Base-by-base conservation (phyloP, 35 echinoderm and acorn worm genomes). In the Diadema setosum region DNA sequence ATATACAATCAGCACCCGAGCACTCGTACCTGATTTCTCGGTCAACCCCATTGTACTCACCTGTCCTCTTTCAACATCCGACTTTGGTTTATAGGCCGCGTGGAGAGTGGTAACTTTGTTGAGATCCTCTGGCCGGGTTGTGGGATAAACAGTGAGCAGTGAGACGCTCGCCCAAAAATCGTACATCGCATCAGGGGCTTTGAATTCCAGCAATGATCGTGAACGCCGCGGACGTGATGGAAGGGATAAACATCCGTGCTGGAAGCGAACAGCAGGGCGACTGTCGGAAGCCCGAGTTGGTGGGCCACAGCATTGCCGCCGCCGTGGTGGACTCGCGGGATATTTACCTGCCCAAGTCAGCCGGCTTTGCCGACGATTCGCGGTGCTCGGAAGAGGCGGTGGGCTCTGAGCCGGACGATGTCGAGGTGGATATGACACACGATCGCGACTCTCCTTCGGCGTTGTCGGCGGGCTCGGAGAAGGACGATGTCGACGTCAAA, bases 1-100 rank as follows among this genome's bases (percentile, higher is more conserved):
- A 78, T 44, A 78, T 78, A 78, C 4, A 78, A 42, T 78, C 63
- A 34, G 27, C 63, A 41, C 73, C 44, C 73, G 11, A n/a, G 39
- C 73, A 41, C 37, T 21, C 44, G 39, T 78, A 78, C 73, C 40
- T 42, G 40, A 78, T 39, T 35, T n/a, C 30, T 44, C 73, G 73
- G 73, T 78, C 73, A 39, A 78, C 34, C 73, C 73, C 44, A 78
- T 78, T 78, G 73, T 78, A 41, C 73, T 78, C 73, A 78, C 73
- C 73, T 78, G 73, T n/a, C 9, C 23, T 21, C 2, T 2, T 41
- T 78, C 73, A 78, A 78, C 73, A 78, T 78, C 73, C 73, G 73
- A 78, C 73, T 44, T 67, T 67, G 37, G 63, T 67, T 67, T 67
- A 67, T 78, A 41, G 73, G 33, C 73, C 24, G 73, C 73, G 63